A percentile compares a stretch with the other conserved stretches of the same genome.
Conservation (phyloP, 2,797 vertebrate species). For the Cynopterus sphinx region DNA sequence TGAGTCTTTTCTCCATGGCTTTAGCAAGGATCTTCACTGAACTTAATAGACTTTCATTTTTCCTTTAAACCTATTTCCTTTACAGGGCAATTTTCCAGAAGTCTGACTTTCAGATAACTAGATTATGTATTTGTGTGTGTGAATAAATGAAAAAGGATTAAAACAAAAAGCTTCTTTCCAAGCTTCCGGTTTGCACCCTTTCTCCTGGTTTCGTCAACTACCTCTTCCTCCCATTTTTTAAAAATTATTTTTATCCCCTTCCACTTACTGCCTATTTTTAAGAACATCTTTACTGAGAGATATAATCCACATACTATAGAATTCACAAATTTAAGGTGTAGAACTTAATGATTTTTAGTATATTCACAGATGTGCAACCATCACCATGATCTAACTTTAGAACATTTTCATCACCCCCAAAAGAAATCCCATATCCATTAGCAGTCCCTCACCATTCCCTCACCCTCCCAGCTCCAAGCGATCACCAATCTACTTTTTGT, state of each 20-base stretch:
- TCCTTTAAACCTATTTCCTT: background rate
- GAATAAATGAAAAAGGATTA: background rate
- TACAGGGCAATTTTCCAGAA: background rate
- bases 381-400: background rate
- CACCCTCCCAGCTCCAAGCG: background rate
- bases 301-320: background rate
- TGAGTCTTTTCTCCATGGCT: background rate
- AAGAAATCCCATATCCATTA: background rate
- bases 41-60: background rate
- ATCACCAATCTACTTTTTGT: background rate
- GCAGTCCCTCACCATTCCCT: background rate
- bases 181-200: background rate
- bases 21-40: background rate
- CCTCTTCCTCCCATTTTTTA: background rate
- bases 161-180: background rate
- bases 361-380: background rate
- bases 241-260: background rate
- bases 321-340: background rate
- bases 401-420: background rate
- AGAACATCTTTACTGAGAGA: background rate
- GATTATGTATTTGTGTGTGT: background rate
- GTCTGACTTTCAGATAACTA: background rate
- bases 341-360: background rate
- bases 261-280: background rate
- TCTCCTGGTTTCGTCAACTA: background rate